Base-by-base conservation (phyloP, 2,113 vertebrate species). In the Pao palembangensis region DNA sequence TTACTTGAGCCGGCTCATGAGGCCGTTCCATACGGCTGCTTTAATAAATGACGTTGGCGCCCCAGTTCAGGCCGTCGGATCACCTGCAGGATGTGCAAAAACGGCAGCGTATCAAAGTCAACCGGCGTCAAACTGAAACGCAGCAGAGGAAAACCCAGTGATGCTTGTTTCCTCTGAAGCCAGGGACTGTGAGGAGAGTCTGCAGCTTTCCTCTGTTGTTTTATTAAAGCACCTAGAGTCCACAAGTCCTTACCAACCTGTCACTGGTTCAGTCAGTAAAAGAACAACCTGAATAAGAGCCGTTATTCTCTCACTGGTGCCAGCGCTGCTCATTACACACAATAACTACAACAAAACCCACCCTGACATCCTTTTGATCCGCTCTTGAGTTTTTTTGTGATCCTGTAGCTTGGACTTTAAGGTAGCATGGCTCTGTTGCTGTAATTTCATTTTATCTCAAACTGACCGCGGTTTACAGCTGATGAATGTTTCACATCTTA, bases 351-450 rank as follows among this genome's bases (percentile, higher is more conserved):
- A 12, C 34, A 10, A 87, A 82, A 28, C 0, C 90, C 55, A 90
- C 83, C 64, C 51, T 51, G 51, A 66, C 75, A 53, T 38, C 34
- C 34, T 38, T 12, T 3, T 12, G 34, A 38, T 38, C 47, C 8
- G 10, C n/a, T n/a, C n/a, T 1, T 8, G 47, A n/a, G 10, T 49
- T 90, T 87, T 87, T 80, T 91, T 93, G 93, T 92, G 83, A 89
- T 91, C 89, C 87, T 76, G 89, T 94, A 94, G 95, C 94, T 94
- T 94, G 93, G 94, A 93, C 94, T 96, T 97, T 96, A 96, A 98
- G 95, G 95, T 96, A 96, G 94, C 94, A 97, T 97, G 95, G 94
- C 93, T 94, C 91, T 91, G 77, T 94, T 92, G 92, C 91, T 94
- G 91, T 93, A 86, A 80, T 92, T 74, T 88, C 85, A 67, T 87